These are phyloP conservation scores for Aspidoscelis tigris DNA, from an alignment of 2,113 vertebrate species.

Conservation along the genomic window DNA sequence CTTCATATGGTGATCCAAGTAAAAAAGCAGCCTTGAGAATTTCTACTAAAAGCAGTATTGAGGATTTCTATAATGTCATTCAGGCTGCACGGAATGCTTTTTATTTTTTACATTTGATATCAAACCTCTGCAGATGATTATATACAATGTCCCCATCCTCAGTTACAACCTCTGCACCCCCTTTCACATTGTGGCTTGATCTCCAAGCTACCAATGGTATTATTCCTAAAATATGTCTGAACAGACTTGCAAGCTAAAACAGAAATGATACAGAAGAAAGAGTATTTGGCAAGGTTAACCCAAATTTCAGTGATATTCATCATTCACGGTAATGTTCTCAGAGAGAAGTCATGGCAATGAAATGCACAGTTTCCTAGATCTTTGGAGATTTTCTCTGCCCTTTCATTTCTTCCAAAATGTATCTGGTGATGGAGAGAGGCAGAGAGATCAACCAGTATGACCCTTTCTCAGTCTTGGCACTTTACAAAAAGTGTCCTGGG, in stretches of 20 bases:
- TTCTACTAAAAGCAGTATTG: background rate
- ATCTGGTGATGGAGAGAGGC: background rate
- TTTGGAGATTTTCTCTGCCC: background rate
- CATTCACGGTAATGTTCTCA: background rate
- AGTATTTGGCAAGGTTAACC: background rate
- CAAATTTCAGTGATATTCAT: background rate
- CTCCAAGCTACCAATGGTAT: no score
- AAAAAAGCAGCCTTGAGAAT: background rate
- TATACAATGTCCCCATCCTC: no score
- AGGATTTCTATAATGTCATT: background rate
- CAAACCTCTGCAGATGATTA: background rate
- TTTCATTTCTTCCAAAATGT: background rate
- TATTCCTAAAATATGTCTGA: background rate
- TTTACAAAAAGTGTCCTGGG: background rate
- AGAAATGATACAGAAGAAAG: conserved; percentile 4
- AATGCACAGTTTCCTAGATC: background rate
- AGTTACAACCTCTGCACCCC: no score
- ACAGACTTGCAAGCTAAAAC: background rate
- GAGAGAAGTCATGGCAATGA: background rate
- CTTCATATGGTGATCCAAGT: background rate
- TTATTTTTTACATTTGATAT: background rate
- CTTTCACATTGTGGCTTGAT: no score
- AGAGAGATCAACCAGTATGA: background rate
- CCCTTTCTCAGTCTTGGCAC: background rate
- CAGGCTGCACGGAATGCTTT: background rate